Conservation (phyloP, 1,140 invertebrate species). For the Cardiocondyla obscurior region DNA sequence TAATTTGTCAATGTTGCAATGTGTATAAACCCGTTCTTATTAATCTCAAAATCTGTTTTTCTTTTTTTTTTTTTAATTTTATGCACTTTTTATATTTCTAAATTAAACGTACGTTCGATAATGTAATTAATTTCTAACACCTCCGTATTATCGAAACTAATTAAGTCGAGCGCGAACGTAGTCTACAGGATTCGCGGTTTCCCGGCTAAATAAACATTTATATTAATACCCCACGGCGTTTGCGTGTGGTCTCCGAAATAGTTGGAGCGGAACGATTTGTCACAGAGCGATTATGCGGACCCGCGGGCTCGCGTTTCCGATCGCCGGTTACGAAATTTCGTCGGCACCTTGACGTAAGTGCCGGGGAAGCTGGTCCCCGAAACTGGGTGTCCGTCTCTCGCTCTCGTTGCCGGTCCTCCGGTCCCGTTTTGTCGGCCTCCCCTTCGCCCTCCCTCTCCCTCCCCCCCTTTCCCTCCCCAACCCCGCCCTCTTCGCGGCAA, state of each 20-base stretch:
- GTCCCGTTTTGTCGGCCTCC: neutral
- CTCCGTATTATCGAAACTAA: no score
- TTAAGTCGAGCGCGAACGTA: no score
- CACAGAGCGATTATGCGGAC: neutral
- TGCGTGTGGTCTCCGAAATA: neutral
- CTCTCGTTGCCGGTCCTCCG: slow-evolving; percentile 7
- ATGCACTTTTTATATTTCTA: neutral
- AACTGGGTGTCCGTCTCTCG: slow-evolving; percentile 16
- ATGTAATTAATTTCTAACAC: no score
- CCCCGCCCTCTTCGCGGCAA: neutral
- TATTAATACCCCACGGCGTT: no score
- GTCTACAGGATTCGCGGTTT: no score
- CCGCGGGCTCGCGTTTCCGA: slow-evolving; percentile 9
- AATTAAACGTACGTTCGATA: no score
- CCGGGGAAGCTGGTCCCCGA: slow-evolving; percentile 15
- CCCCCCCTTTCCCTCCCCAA: no score
- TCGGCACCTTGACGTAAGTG: slow-evolving; percentile 25
- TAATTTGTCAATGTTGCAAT: neutral
- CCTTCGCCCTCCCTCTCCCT: neutral
- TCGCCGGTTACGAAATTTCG: slow-evolving; percentile 43
- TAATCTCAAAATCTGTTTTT: no score
- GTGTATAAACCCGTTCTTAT: neutral
- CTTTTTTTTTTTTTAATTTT: neutral
- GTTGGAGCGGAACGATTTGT: slow-evolving; percentile 2
- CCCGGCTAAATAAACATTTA: no score